A percentile compares a stretch with the other conserved stretches of the same genome.
Conservation (phyloP, 1,140 invertebrate genomes). For the Vanessa atalanta region DNA sequence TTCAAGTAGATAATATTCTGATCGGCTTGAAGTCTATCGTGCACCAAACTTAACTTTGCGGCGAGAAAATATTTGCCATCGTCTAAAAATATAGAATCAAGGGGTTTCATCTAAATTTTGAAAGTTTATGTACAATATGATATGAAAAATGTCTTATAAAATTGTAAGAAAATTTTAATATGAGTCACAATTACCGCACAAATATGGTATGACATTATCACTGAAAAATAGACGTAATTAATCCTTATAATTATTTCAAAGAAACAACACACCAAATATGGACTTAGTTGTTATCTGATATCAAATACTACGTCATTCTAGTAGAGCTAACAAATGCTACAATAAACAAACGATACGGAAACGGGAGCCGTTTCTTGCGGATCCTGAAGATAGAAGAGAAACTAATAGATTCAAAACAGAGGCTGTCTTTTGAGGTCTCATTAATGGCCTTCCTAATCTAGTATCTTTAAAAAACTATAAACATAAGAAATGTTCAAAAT, state of each 20-base stretch:
- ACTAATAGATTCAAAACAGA: neutral
- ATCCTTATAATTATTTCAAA: conserved; percentile 10
- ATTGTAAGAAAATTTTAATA: neutral
- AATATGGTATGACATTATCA: conserved; percentile 13
- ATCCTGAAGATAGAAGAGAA: neutral
- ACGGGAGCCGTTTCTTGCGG: neutral
- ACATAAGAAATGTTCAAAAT: too few relatives aligned
- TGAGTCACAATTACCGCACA: neutral
- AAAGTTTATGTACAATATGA: too few relatives aligned
- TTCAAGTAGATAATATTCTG: too few relatives aligned
- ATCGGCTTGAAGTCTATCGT: too few relatives aligned
- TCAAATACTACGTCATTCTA: conserved; percentile 27
- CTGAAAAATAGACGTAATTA: conserved; percentile 15
- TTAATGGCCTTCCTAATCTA: too few relatives aligned
- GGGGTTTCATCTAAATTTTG: too few relatives aligned
- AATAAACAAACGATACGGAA: neutral
- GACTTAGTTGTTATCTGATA: conserved; percentile 27
- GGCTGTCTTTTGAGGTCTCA: too few relatives aligned
- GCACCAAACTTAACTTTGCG: too few relatives aligned
- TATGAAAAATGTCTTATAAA: too few relatives aligned
- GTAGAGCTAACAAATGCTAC: neutral
- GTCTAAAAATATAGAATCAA: too few relatives aligned
- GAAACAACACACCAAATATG: conserved; percentile 29
- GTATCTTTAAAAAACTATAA: too few relatives aligned
- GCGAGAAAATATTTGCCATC: too few relatives aligned